These are phyloP conservation scores for Zonitis immaculata DNA, from an alignment of 2,888 invertebrate species.

Conservation along the genomic window DNA sequence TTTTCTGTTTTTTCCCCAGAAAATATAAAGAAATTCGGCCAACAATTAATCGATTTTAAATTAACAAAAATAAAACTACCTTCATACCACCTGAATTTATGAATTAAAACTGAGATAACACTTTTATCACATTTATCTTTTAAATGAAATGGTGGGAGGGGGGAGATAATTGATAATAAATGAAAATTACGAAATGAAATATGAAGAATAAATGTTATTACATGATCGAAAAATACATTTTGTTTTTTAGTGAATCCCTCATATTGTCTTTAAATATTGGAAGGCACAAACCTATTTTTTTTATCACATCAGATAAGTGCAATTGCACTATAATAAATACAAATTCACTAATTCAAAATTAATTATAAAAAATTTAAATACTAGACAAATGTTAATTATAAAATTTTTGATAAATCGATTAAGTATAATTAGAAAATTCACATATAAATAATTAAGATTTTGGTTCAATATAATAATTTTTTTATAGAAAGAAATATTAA, in stretches of 20 bases:
- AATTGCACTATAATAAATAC: constrained; percentile 20
- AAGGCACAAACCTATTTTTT: constrained; percentile 33
- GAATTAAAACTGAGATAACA: background rate
- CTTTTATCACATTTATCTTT: background rate
- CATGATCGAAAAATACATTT: constrained; percentile 3
- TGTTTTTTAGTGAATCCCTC: constrained; percentile 1
- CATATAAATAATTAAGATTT: background rate
- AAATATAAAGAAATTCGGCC: background rate
- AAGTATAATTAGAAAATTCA: background rate
- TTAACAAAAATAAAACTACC: background rate
- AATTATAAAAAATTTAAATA: background rate
- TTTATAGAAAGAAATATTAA: too few relatives aligned
- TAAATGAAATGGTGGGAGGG: background rate
- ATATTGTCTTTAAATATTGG: constrained; percentile 21
- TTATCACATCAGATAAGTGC: constrained; percentile 31
- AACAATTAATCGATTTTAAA: constrained; percentile 1
- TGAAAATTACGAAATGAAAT: background rate
- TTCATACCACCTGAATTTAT: background rate
- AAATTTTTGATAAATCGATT: background rate
- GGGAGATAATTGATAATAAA: background rate
- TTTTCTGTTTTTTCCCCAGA: constrained; percentile 1
- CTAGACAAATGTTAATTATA: too few relatives aligned
- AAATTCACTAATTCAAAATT: constrained; percentile 4
- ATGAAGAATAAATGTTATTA: constrained; percentile 1
- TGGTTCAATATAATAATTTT: background rate